Conservation (phyloP, 2,797 vertebrate species). For the Sebastes matsubarae region DNA sequence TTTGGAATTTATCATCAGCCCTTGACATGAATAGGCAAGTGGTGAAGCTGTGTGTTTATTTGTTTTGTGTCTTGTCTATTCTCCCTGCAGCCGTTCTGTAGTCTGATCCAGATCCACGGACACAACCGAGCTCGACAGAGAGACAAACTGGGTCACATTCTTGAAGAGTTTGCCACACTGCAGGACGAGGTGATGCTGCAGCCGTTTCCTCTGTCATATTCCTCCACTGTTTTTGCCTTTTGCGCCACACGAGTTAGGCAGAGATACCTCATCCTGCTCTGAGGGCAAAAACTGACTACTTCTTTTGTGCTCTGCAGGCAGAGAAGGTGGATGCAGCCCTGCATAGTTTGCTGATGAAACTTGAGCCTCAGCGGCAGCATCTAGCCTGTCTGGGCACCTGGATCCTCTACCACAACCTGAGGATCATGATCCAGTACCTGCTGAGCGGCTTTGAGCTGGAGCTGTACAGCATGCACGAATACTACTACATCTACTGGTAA, state of each 20-base stretch:
- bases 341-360: constrained; percentile 95
- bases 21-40: not conserved
- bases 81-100: constrained; percentile 92
- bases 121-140: constrained; percentile 98
- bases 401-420: constrained; percentile 98
- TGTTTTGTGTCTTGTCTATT: not conserved
- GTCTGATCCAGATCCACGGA: constrained; percentile 97
- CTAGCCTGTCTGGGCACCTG: constrained; percentile 97
- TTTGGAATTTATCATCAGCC: not conserved
- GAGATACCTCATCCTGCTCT: not conserved
- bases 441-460: constrained; percentile 98
- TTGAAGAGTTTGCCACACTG: constrained; percentile 97
- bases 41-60: not conserved
- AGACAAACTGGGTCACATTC: constrained; percentile 97
- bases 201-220: not conserved
- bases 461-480: constrained; percentile 99
- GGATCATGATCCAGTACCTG: constrained; percentile 99
- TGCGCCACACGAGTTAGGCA: not conserved
- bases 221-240: not conserved
- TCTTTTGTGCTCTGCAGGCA: constrained; percentile 79
- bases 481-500: constrained; percentile 99
- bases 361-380: constrained; percentile 97
- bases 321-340: constrained; percentile 98
- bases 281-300: not conserved
- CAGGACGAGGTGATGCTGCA: constrained; percentile 91